Evolutionary conservation across 2,888 invertebrate species (phyloP).

Genomic region (Mesoligia furuncula): DNA sequence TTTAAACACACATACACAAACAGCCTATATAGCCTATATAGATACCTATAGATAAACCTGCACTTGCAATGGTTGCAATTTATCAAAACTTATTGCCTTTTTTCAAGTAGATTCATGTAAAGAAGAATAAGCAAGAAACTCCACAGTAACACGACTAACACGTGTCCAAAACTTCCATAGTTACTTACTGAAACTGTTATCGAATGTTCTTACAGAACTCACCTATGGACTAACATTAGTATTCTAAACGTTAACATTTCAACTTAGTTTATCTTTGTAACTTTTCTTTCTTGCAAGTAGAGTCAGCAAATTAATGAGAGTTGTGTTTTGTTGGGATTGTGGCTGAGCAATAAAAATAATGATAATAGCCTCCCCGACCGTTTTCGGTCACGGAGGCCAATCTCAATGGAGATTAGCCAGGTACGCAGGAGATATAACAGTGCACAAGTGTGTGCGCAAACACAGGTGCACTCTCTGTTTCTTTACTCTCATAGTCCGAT

Average conservation of each 20-base stretch:
- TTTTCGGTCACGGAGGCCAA: too few relatives aligned
- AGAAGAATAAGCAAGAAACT: constrained; percentile 13
- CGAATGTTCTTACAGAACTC: constrained; percentile 40
- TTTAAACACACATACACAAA: too few relatives aligned
- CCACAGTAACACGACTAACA: neutral
- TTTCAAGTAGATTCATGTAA: neutral
- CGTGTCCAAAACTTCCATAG: constrained; percentile 29
- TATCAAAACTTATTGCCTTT: neutral
- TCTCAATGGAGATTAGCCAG: too few relatives aligned
- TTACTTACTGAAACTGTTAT: constrained; percentile 34
- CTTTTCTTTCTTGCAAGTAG: constrained; percentile 40
- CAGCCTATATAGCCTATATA: too few relatives aligned
- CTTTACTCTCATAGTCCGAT: too few relatives aligned
- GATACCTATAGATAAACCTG: neutral
- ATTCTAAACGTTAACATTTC: constrained; percentile 43
- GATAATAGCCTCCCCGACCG: too few relatives aligned
- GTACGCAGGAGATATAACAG: too few relatives aligned
- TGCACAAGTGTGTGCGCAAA: too few relatives aligned
- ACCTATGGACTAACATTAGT: constrained; percentile 49
- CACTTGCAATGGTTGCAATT: neutral
- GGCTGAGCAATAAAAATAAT: too few relatives aligned
- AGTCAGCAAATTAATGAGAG: constrained; percentile 10
- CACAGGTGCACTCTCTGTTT: too few relatives aligned
- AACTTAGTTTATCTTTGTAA: constrained; percentile 49
- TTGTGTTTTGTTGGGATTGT: neutral